A percentile compares a stretch with the other conserved stretches of the same genome.
Conservation (phyloP, 2,113 vertebrate species). For the Peromyscus maniculatus region DNA sequence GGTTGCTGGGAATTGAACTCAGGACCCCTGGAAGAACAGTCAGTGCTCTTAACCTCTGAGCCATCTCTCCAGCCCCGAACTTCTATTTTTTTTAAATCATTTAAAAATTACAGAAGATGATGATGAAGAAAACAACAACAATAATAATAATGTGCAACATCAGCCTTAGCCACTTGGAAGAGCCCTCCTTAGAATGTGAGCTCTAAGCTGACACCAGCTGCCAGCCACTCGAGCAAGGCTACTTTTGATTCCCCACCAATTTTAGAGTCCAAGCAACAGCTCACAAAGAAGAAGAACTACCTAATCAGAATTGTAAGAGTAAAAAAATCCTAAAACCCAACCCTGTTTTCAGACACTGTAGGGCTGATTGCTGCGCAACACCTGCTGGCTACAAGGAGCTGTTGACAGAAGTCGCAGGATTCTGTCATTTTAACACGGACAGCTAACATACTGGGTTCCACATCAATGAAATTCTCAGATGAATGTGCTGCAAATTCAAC, state of each 20-base stretch:
- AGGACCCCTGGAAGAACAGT: too few relatives aligned
- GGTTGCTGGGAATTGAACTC: too few relatives aligned
- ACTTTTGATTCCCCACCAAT: neutral
- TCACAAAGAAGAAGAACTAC: neutral
- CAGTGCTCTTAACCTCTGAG: neutral
- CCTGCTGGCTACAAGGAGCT: neutral
- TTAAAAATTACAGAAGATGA: neutral
- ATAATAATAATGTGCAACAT: neutral
- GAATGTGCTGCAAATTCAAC: neutral
- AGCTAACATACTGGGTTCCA: neutral
- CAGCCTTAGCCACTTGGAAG: neutral
- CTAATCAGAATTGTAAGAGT: neutral
- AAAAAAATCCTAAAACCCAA: neutral
- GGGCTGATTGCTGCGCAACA: neutral
- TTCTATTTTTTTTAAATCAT: neutral
- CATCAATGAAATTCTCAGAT: slow-evolving; percentile 15
- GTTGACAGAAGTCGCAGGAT: neutral
- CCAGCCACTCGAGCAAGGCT: neutral
- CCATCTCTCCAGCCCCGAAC: neutral
- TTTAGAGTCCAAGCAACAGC: neutral
- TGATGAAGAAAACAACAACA: neutral
- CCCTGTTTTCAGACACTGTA: neutral
- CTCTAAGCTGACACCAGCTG: neutral
- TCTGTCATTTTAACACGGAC: neutral
- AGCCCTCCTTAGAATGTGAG: neutral